phyloP scores from a whole-genome alignment of 1,140 invertebrate genomes.

The Mizuhopecten yessoensis region DNA sequence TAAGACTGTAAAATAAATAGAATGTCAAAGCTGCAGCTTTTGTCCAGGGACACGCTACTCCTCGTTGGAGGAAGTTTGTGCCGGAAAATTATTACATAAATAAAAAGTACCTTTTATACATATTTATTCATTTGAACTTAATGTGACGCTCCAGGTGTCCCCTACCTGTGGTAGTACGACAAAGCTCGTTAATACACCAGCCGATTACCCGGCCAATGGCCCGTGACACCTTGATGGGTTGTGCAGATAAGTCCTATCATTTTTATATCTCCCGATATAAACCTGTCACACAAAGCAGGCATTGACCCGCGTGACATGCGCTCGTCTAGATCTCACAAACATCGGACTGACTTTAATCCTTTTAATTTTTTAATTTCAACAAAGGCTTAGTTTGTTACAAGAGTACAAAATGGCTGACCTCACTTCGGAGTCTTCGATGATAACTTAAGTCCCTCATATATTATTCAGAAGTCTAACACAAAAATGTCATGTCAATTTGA shows the following conservation, averaged over 20 bases:
- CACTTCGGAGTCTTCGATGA: neutral
- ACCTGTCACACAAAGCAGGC: neutral
- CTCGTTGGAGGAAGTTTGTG: neutral
- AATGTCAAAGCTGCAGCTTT: neutral
- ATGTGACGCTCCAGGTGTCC: conserved; percentile 36
- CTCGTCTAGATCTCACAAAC: conserved; percentile 37
- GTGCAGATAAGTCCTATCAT: conserved; percentile 18
- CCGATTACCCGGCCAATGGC: conserved; percentile 21
- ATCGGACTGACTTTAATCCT: conserved; percentile 10
- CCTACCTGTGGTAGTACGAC: neutral
- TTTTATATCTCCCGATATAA: conserved; percentile 35
- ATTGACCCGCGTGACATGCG: conserved; percentile 11
- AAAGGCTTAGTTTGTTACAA: neutral
- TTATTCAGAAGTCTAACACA: neutral
- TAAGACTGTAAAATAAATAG: neutral
- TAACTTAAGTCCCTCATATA: neutral
- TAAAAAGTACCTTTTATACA: neutral
- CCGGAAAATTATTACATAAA: conserved; percentile 30
- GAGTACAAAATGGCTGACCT: neutral
- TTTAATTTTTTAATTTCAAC: conserved; percentile 26
- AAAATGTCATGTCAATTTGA: too few relatives aligned
- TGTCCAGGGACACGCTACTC: neutral
- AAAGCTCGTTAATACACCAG: conserved; percentile 38
- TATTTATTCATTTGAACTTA: conserved; percentile 6
- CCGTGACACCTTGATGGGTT: neutral